phyloP scores from a whole-genome alignment of 2,888 invertebrate genomes.

The Himalopsyche tibetana region DNA sequence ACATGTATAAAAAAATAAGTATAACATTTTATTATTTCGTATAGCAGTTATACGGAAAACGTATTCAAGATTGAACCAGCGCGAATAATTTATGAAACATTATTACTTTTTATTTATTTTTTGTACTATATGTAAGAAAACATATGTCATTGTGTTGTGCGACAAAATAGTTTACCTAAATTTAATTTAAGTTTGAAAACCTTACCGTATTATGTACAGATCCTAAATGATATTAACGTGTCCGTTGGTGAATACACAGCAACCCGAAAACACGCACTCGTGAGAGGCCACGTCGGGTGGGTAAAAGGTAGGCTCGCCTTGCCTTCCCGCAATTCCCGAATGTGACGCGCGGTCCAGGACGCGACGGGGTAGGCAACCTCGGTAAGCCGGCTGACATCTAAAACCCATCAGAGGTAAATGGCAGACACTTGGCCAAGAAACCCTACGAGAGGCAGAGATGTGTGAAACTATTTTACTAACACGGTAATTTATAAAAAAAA shows the following conservation, averaged over 20 bases:
- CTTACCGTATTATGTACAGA: neutral
- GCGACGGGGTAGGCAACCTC: constrained; percentile 1
- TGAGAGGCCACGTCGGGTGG: neutral
- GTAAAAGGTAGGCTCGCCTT: neutral
- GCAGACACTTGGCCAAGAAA: neutral
- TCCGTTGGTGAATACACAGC: neutral
- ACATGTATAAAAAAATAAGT: too few species aligned
- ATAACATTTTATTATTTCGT: too few species aligned
- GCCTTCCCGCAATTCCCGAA: neutral
- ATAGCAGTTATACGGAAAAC: too few species aligned
- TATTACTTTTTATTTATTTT: too few species aligned
- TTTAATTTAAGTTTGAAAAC: neutral
- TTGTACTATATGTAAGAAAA: too few species aligned
- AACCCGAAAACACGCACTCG: neutral
- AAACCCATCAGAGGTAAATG: constrained; percentile 22
- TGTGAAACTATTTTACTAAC: neutral
- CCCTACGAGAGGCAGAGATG: neutral
- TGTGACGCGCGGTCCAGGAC: constrained; percentile 1
- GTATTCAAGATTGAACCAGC: too few species aligned
- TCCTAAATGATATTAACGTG: neutral
- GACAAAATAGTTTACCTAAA: too few species aligned
- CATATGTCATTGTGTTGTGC: too few species aligned
- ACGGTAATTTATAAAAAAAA: too few species aligned
- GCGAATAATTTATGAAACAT: too few species aligned
- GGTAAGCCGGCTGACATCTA: constrained; percentile 18